Evolutionary conservation across 2,113 vertebrate species (phyloP).

Genomic region (Notarius lentiginosus): DNA sequence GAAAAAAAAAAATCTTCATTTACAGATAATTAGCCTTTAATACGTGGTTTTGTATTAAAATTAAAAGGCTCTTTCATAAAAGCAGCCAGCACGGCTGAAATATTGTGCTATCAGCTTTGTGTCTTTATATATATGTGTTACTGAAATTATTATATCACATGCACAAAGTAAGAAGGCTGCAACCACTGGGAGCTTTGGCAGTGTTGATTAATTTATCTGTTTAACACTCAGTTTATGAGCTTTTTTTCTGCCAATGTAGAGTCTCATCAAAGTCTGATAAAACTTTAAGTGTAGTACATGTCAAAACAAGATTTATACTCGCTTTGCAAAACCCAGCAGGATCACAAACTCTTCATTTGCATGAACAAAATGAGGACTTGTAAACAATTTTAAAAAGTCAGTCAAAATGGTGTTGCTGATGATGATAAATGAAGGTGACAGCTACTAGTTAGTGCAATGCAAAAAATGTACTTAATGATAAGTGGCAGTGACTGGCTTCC

Average conservation of each 20-base stretch:
- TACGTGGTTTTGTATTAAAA: slow-evolving; percentile 57
- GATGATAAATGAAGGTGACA: neutral
- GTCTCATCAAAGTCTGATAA: neutral
- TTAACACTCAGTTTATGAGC: neutral
- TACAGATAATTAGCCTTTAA: slow-evolving; percentile 61
- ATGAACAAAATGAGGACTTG: neutral
- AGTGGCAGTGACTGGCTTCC: neutral
- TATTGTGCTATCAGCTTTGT: slow-evolving; percentile 5
- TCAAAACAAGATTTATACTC: neutral
- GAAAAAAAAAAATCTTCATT: slow-evolving; percentile 58
- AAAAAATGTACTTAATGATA: neutral
- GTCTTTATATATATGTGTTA: neutral
- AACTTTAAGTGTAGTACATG: slow-evolving; percentile 5
- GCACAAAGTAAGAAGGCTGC: neutral
- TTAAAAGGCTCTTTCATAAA: slow-evolving; percentile 63
- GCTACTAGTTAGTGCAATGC: neutral
- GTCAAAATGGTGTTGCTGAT: neutral
- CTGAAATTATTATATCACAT: slow-evolving; percentile 11
- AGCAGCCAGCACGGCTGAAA: slow-evolving; percentile 44
- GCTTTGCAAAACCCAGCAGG: neutral
- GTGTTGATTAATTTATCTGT: slow-evolving; percentile 15
- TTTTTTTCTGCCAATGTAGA: neutral
- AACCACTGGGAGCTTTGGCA: slow-evolving; percentile 1
- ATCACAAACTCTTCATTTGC: neutral
- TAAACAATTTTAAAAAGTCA: neutral